These are phyloP conservation scores for Lagocephalus sceleratus DNA, from an alignment of 2,797 vertebrate genomes.

Conservation along the genomic window DNA sequence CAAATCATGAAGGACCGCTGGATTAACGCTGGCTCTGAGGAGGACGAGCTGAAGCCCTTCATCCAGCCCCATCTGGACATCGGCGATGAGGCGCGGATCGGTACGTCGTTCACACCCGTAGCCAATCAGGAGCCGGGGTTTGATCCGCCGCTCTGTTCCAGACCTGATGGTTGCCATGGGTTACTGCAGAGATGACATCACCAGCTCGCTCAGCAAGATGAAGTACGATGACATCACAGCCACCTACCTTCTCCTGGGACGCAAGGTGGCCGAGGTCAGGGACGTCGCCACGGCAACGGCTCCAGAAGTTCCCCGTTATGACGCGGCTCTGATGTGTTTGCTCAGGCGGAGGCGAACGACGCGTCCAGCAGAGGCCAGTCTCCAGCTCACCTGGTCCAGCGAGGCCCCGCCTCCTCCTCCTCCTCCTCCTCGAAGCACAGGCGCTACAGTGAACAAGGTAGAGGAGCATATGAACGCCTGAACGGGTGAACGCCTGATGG, in stretches of 20 bases:
- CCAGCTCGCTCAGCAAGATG: slow-evolving; percentile 85
- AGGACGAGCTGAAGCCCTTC: slow-evolving; percentile 90
- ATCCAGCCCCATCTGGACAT: slow-evolving; percentile 88
- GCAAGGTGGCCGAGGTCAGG: slow-evolving; percentile 83
- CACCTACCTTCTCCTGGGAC: slow-evolving; percentile 88
- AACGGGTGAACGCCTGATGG: too few species aligned
- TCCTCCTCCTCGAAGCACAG: slow-evolving; percentile 88
- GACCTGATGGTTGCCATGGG: slow-evolving; percentile 90
- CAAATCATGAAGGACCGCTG: slow-evolving; percentile 97
- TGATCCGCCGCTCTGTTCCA: slow-evolving; percentile 50
- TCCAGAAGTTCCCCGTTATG: slow-evolving; percentile 67
- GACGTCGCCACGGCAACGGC: slow-evolving; percentile 52
- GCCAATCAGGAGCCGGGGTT: background rate
- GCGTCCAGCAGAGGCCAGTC: slow-evolving; percentile 80
- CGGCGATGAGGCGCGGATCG: slow-evolving; percentile 89
- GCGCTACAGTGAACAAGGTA: slow-evolving; percentile 91
- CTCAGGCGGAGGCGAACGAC: slow-evolving; percentile 77
- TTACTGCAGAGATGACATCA: slow-evolving; percentile 85
- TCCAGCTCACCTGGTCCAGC: slow-evolving; percentile 84
- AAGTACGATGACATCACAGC: slow-evolving; percentile 92
- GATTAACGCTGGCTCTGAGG: slow-evolving; percentile 88
- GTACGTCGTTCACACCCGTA: slow-evolving; percentile 69
- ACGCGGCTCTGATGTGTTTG: background rate
- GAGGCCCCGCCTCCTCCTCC: slow-evolving; percentile 85
- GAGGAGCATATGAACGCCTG: too few species aligned